Evolutionary conservation across 2,113 vertebrate species (phyloP), one percentile per base, ranked within the genome.

Genomic region (Speoplatyrhinus poulsoni): DNA sequence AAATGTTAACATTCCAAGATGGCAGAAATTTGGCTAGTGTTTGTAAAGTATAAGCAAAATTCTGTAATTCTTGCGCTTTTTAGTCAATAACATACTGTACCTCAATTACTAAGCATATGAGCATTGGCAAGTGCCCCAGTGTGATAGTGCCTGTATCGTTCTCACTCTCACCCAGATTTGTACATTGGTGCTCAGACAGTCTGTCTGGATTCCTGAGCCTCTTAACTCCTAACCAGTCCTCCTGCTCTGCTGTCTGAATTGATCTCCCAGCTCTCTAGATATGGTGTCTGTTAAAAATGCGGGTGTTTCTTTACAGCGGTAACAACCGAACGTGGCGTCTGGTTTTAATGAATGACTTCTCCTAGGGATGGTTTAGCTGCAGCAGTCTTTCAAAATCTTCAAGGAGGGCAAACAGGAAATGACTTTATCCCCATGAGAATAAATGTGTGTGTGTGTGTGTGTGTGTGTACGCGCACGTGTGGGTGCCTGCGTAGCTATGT

Each of bases 261-360:
- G 12, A 19, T 4, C 55, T 60, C 36, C 10, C 9, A 3, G 10
- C 26, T 9, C 56, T 56, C 36, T 10, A 60, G 12, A 75, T 67
- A 64, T 66, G 64, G 67, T 68, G 16, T 62, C 62, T 75, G 62
- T 73, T 41, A 61, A 72, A 65, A 60, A n/a, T 17, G 46, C 16
- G 41, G 57, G 46, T 17, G 67, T 79, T 83, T 81, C 61, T 73
- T 60, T n/a, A 13, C 4, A 71, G 62, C 71, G 26, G 77, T 75
- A 70, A 81, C 62, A 75, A 68, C 57, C 55, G 63, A 58, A 62
- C 54, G 36, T 73, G 76, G 73, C 60, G 82, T 90, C 90, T 90
- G 90, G 85, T 84, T 92, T 86, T 89, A 89, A 91, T 92, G 88
- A 82, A 87, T 77, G 85, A 77, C 71, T 76, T 70, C 83, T 70